phyloP scores from a whole-genome alignment of 1,140 invertebrate species.

The Globodera rostochiensis region DNA sequence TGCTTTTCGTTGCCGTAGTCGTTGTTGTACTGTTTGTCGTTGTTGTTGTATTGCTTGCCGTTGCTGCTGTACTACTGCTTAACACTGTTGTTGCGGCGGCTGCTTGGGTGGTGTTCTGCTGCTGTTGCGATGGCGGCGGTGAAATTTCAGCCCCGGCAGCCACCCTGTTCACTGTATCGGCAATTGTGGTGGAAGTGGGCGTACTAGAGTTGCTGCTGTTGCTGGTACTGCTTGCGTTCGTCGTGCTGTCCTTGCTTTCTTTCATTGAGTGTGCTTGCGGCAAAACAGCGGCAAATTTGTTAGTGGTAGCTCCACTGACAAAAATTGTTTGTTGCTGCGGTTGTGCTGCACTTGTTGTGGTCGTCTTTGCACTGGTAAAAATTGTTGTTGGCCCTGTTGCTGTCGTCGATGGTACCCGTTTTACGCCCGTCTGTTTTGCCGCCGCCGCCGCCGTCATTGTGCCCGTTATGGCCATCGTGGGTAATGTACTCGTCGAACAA shows the following conservation, averaged over 20 bases:
- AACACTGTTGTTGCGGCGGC: neutral
- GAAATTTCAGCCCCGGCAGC: slow-evolving; percentile 20
- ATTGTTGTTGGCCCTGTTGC: neutral
- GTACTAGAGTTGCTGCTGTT: no score
- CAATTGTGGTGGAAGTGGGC: neutral
- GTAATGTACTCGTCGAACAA: neutral
- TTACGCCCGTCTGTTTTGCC: neutral
- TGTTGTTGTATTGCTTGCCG: slow-evolving; percentile 1
- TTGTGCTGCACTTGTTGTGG: neutral
- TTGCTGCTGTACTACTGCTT: neutral
- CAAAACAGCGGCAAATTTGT: slow-evolving; percentile 4
- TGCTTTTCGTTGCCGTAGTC: neutral
- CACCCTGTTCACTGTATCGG: slow-evolving; percentile 25
- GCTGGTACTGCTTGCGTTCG: neutral
- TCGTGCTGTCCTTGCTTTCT: no score
- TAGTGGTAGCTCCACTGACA: neutral
- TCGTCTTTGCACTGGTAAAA: neutral
- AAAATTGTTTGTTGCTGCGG: neutral
- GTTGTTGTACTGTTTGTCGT: neutral
- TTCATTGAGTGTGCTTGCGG: neutral
- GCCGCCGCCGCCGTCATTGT: neutral
- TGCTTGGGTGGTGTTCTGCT: neutral
- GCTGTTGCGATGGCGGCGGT: neutral
- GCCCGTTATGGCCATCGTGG: neutral
- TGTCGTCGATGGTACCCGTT: neutral